These are phyloP conservation scores for Pica pica DNA, from an alignment of 2,113 vertebrate genomes.

Conservation along the genomic window DNA sequence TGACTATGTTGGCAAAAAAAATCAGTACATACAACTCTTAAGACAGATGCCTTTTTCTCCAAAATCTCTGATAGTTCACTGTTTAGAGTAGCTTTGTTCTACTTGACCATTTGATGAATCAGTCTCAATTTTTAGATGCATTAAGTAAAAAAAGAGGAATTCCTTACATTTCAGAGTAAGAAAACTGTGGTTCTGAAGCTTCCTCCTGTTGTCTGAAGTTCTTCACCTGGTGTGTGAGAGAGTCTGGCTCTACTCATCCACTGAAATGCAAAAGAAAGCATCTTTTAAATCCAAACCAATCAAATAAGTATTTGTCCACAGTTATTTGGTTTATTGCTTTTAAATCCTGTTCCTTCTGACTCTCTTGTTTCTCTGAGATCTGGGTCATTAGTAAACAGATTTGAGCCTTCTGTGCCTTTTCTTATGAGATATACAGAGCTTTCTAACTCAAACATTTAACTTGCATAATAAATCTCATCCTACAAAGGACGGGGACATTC, in stretches of 20 bases:
- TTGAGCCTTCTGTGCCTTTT: background rate
- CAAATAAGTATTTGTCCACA: background rate
- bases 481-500: background rate
- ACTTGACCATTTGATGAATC: background rate
- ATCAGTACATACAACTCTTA: background rate
- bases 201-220: background rate
- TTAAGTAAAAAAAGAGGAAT: background rate
- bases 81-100: background rate
- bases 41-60: background rate
- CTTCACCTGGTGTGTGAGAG: background rate
- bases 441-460: background rate
- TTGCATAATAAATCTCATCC: background rate
- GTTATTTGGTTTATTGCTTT: background rate
- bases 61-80: background rate
- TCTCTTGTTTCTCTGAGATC: background rate
- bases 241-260: background rate
- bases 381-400: background rate
- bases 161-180: background rate
- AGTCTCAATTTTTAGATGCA: background rate
- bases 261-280: background rate
- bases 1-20: background rate
- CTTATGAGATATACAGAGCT: background rate
- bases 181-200: background rate
- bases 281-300: background rate
- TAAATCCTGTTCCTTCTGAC: background rate